A percentile compares a stretch with the other conserved stretches of the same genome.
Conservation (phyloP, 2,113 vertebrate genomes). For the Pelobates fuscus region DNA sequence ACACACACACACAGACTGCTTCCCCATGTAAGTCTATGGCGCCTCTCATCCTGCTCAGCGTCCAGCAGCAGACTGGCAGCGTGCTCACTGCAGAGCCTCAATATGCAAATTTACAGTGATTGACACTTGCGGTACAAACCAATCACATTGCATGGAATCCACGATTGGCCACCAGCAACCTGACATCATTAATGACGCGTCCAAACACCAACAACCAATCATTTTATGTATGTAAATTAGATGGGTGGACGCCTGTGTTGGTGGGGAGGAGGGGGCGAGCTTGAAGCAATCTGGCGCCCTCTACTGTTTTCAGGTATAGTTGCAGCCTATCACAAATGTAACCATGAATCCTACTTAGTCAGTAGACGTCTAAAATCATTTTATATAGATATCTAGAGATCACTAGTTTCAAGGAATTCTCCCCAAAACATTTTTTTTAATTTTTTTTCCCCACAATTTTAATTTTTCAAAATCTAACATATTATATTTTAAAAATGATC, state of each 20-base stretch:
- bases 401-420: no score
- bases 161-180: background rate
- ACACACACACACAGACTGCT: background rate
- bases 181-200: slow-evolving; percentile 5
- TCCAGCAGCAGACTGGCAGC: slow-evolving; percentile 33
- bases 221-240: slow-evolving; percentile 15
- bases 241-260: slow-evolving; percentile 3
- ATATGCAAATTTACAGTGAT: slow-evolving; percentile 46
- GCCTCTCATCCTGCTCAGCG: slow-evolving; percentile 11
- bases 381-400: no score
- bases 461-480: no score
- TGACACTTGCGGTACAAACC: slow-evolving; percentile 14
- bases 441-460: no score
- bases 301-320: slow-evolving; percentile 6
- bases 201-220: background rate
- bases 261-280: background rate
- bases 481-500: no score
- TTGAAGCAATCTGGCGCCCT: background rate
- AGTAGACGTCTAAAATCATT: no score
- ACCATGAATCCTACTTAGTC: no score
- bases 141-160: background rate
- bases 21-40: slow-evolving; percentile 28
- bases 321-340: background rate
- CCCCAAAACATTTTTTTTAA: no score
- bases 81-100: background rate